Conservation (phyloP, 92 coral and sea anemone genomes). For the Heliopora coerulea region DNA sequence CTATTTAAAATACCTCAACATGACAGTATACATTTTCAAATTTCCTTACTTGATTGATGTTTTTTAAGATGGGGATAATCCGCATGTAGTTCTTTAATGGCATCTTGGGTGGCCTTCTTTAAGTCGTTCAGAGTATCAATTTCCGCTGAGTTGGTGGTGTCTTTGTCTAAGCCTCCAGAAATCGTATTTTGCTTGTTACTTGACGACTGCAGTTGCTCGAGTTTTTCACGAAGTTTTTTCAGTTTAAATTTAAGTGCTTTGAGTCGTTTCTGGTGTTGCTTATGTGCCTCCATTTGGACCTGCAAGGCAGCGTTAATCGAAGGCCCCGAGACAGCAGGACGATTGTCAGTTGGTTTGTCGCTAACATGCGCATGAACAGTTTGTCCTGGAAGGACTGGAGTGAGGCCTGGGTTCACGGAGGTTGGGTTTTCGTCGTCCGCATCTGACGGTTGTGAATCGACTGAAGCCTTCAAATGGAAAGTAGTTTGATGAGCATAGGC, state of each 20-base stretch:
- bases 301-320: constrained; percentile 66
- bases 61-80: constrained; percentile 17
- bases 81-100: constrained; percentile 27
- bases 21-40: too few relatives aligned
- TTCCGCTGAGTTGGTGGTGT: constrained; percentile 2
- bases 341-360: constrained; percentile 69
- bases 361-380: constrained; percentile 96
- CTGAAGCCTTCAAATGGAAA: constrained; percentile 9
- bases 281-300: constrained; percentile 73
- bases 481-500: not conserved
- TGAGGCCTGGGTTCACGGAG: not conserved
- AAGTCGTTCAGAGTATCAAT: constrained; percentile 32
- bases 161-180: constrained; percentile 38
- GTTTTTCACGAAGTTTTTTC: constrained; percentile 57
- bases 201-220: constrained; percentile 14
- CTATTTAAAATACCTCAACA: too few relatives aligned
- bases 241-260: constrained; percentile 72
- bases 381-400: constrained; percentile 70
- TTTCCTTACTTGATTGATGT: not conserved
- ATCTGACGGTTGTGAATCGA: constrained; percentile 6
- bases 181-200: constrained; percentile 13
- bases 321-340: constrained; percentile 41
- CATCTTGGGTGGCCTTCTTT: constrained; percentile 33
- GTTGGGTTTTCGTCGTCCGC: constrained; percentile 26
- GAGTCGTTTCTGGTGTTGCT: constrained; percentile 73